Base-by-base conservation (phyloP, 2,797 vertebrate genomes). In the Clamator glandarius region DNA sequence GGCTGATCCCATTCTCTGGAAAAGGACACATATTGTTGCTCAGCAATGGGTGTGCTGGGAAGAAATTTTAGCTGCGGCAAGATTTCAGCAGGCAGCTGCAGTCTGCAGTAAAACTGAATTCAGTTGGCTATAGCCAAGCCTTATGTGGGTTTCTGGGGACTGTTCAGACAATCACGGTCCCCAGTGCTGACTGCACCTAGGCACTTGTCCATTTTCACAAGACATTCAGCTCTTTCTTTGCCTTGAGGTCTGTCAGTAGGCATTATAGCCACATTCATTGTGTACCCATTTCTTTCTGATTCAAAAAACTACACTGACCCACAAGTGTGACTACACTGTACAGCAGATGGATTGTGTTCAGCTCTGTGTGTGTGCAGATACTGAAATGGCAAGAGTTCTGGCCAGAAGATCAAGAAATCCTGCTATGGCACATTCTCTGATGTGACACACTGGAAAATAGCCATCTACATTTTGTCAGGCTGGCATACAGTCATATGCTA, bases 1-100 rank as follows among this genome's bases (percentile, higher is more conserved):
- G 90, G 86, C 84, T 55, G 76, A 85, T 87, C 92, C 93, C 78
- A 86, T 93, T 94, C 95, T 90, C 85, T 94, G 93, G 77, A 78
- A 95, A 95, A 95, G 84, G 91, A 96, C 94, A 87, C 78, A 78
- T 83, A 94, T 90, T 92, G 92, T 89, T 95, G 94, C 84, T 95
- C 91, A 96, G 95, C 83, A 70, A 87, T 84, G 91, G 93, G 92
- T 81, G 92, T 93, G 90, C 78, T 91, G 89, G 67, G 89, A 92
- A 93, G 87, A 92, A 95, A 95, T 73, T 83, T 82, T 73, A 90
- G 73, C 79, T 80, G 75, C 57, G 81, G 55, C 75, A 81, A 77
- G 89, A 83, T 78, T 96, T 96, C 87, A 94, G 74, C 84, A 89
- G 80, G 82, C 94, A 78, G 42, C 42, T 78, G 55, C 66, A 67